Conservation (phyloP, 2,888 invertebrate species). For the Stenodema calcarata region DNA sequence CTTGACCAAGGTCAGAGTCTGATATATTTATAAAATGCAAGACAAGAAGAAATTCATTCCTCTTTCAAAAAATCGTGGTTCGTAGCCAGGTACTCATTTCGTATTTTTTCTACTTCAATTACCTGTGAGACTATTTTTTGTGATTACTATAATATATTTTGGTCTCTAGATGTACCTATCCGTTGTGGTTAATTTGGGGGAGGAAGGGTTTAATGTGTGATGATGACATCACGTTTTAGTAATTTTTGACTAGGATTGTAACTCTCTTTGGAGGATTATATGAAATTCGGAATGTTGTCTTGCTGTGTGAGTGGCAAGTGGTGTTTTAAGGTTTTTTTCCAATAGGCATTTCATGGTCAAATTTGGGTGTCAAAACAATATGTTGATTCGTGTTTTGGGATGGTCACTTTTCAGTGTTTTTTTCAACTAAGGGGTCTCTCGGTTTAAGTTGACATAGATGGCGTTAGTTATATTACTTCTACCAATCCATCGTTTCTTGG, state of each 20-base stretch:
- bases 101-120: neutral
- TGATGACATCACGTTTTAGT: neutral
- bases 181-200: neutral
- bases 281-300: too few relatives aligned
- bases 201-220: neutral
- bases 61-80: neutral
- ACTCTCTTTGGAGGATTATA: neutral
- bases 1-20: conserved; percentile 52
- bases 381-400: too few relatives aligned
- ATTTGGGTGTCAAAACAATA: too few relatives aligned
- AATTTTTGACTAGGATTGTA: neutral
- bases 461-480: too few relatives aligned
- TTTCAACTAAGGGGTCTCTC: too few relatives aligned
- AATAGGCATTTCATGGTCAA: too few relatives aligned
- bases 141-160: neutral
- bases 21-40: conserved; percentile 50
- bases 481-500: too few relatives aligned
- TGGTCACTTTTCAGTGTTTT: too few relatives aligned
- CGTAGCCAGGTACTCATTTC: conserved; percentile 48
- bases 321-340: too few relatives aligned
- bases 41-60: conserved; percentile 34
- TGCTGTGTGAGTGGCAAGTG: too few relatives aligned
- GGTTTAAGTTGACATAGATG: too few relatives aligned
- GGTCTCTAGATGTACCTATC: neutral
- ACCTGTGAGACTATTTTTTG: neutral